Evolutionary conservation across 2,797 vertebrate genomes (phyloP).

Genomic region (Lemur catta): DNA sequence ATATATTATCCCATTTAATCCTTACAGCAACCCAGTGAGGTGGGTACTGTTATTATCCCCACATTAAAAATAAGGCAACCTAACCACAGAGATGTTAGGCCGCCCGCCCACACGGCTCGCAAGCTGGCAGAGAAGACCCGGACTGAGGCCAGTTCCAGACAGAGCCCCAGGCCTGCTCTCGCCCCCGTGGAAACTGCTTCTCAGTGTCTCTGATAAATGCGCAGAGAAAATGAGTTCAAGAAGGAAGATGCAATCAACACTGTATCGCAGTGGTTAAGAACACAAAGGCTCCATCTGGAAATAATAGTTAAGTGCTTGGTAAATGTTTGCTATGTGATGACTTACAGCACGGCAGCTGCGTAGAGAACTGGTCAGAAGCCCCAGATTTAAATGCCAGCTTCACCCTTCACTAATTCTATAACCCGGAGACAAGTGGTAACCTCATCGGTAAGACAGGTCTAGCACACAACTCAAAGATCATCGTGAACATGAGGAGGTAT

Average conservation of each 20-base stretch:
- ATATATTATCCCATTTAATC: background rate
- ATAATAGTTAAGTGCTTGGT: background rate
- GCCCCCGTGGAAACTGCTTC: fast-evolving
- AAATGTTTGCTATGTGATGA: background rate
- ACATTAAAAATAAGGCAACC: background rate
- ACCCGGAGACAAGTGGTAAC: background rate
- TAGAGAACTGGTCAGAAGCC: background rate
- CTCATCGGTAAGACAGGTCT: background rate
- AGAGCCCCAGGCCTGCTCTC: background rate
- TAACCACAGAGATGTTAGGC: background rate
- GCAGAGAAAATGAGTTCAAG: background rate
- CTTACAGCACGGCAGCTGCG: background rate
- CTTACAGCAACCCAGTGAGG: background rate
- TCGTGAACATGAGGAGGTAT: background rate
- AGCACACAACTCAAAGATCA: background rate
- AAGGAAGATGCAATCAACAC: background rate
- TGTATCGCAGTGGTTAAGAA: fast-evolving
- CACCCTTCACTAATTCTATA: background rate
- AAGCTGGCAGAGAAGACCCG: background rate
- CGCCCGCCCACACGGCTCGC: background rate
- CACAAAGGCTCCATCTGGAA: background rate
- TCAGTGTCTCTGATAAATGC: background rate
- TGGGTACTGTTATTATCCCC: background rate
- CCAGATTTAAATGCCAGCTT: background rate
- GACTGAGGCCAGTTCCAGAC: background rate